These are phyloP conservation scores for Columba janthina DNA, from an alignment of 2,113 vertebrate genomes.

Conservation along the genomic window DNA sequence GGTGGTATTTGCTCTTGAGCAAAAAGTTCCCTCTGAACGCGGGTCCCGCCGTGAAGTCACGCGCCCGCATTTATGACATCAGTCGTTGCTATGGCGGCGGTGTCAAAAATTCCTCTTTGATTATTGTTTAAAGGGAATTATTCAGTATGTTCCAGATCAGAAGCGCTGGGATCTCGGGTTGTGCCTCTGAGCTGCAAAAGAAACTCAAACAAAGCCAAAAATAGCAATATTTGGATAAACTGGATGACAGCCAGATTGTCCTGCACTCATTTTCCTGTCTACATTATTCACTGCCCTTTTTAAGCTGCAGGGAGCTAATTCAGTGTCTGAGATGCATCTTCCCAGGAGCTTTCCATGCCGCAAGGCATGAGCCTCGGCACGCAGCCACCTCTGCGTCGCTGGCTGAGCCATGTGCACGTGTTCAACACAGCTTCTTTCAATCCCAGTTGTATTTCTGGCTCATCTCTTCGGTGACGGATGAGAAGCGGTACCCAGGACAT, in stretches of 20 bases:
- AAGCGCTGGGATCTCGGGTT: not conserved
- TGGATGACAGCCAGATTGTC: constrained; percentile 39
- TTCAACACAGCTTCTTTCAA: accelerated
- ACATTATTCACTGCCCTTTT: constrained; percentile 6
- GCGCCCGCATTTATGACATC: not conserved
- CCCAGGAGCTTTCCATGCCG: not conserved
- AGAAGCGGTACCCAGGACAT: not conserved
- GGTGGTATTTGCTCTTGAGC: not conserved
- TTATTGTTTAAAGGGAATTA: constrained; percentile 58
- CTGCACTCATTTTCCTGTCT: constrained; percentile 16
- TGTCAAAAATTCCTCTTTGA: not conserved
- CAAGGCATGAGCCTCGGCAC: not conserved
- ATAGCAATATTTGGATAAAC: constrained; percentile 65
- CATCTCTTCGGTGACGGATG: accelerated
- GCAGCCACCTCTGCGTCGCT: not conserved
- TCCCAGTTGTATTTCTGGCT: accelerated
- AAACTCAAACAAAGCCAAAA: constrained; percentile 58
- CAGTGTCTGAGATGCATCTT: not conserved
- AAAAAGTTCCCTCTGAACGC: not conserved
- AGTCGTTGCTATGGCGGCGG: not conserved
- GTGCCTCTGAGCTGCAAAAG: not conserved
- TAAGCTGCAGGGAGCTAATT: constrained; percentile 16
- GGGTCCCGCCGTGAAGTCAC: not conserved
- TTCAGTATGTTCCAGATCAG: constrained; percentile 34
- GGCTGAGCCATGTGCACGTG: not conserved